Base-by-base conservation (phyloP, 37 sponge, comb jelly and placozoan species). In the Theonella swinhoei region DNA sequence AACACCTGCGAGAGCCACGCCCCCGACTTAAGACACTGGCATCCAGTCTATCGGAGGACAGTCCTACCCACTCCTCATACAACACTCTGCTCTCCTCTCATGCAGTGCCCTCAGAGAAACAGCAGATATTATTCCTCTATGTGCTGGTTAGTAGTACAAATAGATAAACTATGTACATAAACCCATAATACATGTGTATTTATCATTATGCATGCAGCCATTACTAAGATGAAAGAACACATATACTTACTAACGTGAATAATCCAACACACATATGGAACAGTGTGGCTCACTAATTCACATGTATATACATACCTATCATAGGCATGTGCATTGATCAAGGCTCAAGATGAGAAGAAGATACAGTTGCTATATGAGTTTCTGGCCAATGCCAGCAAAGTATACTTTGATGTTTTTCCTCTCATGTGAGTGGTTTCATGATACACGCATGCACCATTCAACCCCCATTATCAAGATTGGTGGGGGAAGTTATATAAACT, bases 391-490 rank as follows among this genome's bases (percentile, higher is more conserved):
- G 93, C 93, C 30, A 85, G 93, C 41, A 40, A 72, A 42, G 86
- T 88, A 61, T 92, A 63, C 82, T 71, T 36, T 17, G 83, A 88
- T 17, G 88, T 92, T 33, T 92, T 85, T 61, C 93, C 93, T 35
- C 75, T 88, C 31, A 88, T 92, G 93, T 92, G 38, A 92, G 92
- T 85, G 22, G 3, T 0, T 40, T 25, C 34, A 38, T 7, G 7
- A 4, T 37, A 8, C 66, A 5, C 66, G 24, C n/a, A 20, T 26
- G 7, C n/a, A 26, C 28, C 14, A 42, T 74, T n/a, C n/a, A n/a
- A n/a, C n/a, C 60, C 60, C 19, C 60, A 58, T 58, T 58, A 11
- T 19, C 60, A 58, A 58, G 60, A 11, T 58, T 20, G 60, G n/a
- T n/a, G n/a, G n/a, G n/a, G n/a, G n/a, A n/a, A n/a, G n/a, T n/a